phyloP scores from a whole-genome alignment of 2,888 invertebrate genomes.

The Clistopyga incitator region DNA sequence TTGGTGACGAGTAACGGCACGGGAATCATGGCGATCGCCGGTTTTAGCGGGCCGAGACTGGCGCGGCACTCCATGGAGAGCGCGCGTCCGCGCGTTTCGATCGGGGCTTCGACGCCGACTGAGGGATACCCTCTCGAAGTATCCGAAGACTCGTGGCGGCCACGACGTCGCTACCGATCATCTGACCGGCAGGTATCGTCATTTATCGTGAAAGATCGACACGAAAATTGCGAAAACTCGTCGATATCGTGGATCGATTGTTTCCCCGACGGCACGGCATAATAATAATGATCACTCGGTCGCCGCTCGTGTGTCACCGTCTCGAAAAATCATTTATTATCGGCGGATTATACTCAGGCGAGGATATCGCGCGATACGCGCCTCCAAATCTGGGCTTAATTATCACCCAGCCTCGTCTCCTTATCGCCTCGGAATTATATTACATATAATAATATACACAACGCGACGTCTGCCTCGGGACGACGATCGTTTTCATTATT shows the following conservation, averaged over 20 bases:
- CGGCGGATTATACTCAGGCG: not conserved
- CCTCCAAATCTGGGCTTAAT: slow-evolving; percentile 6
- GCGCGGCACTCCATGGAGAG: slow-evolving; percentile 30
- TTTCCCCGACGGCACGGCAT: not conserved
- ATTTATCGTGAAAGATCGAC: slow-evolving; percentile 44
- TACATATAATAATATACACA: not conserved
- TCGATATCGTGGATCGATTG: slow-evolving; percentile 54
- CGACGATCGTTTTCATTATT: slow-evolving; percentile 9
- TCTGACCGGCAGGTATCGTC: slow-evolving; percentile 56
- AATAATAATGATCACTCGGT: not conserved
- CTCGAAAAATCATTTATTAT: not conserved
- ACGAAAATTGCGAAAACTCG: slow-evolving; percentile 44
- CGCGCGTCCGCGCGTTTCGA: slow-evolving; percentile 56
- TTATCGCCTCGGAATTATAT: slow-evolving; percentile 7
- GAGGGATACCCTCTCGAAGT: slow-evolving; percentile 38
- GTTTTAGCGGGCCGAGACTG: slow-evolving; percentile 39
- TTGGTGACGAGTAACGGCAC: slow-evolving; percentile 59
- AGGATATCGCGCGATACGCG: not conserved
- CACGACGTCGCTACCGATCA: slow-evolving; percentile 18
- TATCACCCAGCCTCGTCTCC: not conserved
- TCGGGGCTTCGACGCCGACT: slow-evolving; percentile 65
- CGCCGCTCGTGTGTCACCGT: not conserved
- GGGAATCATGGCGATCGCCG: slow-evolving; percentile 54
- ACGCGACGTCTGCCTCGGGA: not conserved
- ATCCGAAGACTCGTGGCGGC: slow-evolving; percentile 15